phyloP scores from a whole-genome alignment of 1,140 invertebrate species.

The Anastrepha ludens region DNA sequence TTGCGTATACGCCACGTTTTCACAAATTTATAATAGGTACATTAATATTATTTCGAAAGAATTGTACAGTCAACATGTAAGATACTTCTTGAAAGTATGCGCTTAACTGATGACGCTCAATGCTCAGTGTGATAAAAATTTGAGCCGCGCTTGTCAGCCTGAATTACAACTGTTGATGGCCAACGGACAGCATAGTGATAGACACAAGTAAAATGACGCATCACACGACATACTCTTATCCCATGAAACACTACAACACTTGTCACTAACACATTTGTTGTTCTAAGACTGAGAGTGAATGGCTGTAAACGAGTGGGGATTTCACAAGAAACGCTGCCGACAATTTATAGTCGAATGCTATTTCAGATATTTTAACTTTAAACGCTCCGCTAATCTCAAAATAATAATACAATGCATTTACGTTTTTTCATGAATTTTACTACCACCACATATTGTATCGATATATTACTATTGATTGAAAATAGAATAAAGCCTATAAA shows the following conservation, averaged over 20 bases:
- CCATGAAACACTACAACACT: background rate
- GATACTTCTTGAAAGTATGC: no score
- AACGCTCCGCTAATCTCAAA: background rate
- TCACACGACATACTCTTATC: no score
- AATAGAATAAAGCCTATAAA: constrained; percentile 19
- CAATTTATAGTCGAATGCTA: background rate
- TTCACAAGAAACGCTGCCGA: background rate
- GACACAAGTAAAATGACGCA: background rate
- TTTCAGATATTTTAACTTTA: constrained; percentile 3
- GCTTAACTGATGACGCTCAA: no score
- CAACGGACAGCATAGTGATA: background rate
- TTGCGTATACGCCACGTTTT: background rate
- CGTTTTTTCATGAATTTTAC: constrained; percentile 6
- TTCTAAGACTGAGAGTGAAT: background rate
- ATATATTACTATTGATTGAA: background rate
- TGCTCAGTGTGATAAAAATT: no score
- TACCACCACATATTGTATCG: background rate
- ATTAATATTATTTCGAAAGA: no score
- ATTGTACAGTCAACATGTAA: no score
- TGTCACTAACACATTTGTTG: background rate
- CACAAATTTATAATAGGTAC: no score
- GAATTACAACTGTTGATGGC: background rate
- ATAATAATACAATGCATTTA: constrained; percentile 6
- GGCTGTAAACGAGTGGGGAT: background rate
- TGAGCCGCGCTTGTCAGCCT: no score